These are phyloP conservation scores for Sorex fumeus DNA, from an alignment of 2,113 vertebrate species.

Conservation along the genomic window DNA sequence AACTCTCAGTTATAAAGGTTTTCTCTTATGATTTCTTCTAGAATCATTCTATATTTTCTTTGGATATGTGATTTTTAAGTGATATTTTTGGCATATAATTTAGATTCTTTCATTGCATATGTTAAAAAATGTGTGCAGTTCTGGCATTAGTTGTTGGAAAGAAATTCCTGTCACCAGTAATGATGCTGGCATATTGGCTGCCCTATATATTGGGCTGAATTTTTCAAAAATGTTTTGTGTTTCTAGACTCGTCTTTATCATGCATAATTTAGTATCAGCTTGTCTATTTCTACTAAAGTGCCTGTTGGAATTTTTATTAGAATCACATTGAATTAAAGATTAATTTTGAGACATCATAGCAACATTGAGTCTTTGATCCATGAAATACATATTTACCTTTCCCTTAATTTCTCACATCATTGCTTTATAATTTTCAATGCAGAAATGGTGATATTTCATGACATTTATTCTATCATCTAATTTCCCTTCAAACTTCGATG, in stretches of 20 bases:
- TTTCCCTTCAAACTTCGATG: no score
- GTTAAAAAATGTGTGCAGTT: not conserved
- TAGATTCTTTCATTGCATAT: not conserved
- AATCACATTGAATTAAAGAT: not conserved
- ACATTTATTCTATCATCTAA: not conserved
- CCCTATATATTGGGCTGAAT: no score
- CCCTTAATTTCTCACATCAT: not conserved
- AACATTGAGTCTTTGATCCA: not conserved
- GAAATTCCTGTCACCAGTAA: no score
- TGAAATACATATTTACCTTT: not conserved
- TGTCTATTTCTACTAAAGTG: not conserved
- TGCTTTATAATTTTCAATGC: not conserved
- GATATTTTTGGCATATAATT: not conserved
- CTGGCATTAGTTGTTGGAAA: not conserved
- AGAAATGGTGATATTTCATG: not conserved
- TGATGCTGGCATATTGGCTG: no score
- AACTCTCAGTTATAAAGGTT: not conserved
- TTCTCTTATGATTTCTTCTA: conserved; percentile 1
- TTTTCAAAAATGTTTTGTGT: no score
- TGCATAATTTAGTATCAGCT: not conserved
- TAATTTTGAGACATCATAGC: not conserved
- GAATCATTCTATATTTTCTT: not conserved
- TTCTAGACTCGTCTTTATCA: not conserved
- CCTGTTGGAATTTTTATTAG: not conserved
- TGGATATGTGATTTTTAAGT: not conserved